Evolutionary conservation across 2,888 invertebrate genomes (phyloP).

Genomic region (Phalera bucephala): DNA sequence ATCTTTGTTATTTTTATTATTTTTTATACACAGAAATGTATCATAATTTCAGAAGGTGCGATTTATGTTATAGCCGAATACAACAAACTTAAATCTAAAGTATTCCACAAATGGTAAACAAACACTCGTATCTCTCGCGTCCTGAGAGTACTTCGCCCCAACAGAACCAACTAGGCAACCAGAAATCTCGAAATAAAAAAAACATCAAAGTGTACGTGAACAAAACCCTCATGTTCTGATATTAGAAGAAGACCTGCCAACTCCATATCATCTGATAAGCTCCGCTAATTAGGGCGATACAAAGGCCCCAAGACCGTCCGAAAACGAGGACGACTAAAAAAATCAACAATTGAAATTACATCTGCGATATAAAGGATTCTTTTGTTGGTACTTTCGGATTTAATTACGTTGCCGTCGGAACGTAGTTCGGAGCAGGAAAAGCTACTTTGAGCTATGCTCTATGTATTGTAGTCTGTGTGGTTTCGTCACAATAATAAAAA

Average conservation of each 20-base stretch:
- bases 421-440: neutral
- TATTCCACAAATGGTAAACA: too few species aligned
- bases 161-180: too few species aligned
- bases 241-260: neutral
- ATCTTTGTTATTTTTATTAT: too few species aligned
- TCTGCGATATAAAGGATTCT: slow-evolving; percentile 1
- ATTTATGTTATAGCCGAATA: too few species aligned
- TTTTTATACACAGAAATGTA: too few species aligned
- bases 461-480: too few species aligned
- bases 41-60: too few species aligned
- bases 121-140: too few species aligned
- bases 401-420: slow-evolving; percentile 1
- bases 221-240: neutral
- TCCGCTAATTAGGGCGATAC: slow-evolving; percentile 1
- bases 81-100: too few species aligned
- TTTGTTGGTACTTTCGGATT: slow-evolving; percentile 1
- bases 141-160: too few species aligned
- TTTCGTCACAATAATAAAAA: too few species aligned
- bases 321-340: neutral
- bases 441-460: neutral
- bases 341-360: slow-evolving; percentile 1
- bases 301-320: neutral
- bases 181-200: neutral
- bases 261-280: slow-evolving; percentile 2
- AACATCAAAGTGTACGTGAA: slow-evolving; percentile 1